Evolutionary conservation across 1,140 invertebrate species (phyloP).

Genomic region (Procambarus clarkii): DNA sequence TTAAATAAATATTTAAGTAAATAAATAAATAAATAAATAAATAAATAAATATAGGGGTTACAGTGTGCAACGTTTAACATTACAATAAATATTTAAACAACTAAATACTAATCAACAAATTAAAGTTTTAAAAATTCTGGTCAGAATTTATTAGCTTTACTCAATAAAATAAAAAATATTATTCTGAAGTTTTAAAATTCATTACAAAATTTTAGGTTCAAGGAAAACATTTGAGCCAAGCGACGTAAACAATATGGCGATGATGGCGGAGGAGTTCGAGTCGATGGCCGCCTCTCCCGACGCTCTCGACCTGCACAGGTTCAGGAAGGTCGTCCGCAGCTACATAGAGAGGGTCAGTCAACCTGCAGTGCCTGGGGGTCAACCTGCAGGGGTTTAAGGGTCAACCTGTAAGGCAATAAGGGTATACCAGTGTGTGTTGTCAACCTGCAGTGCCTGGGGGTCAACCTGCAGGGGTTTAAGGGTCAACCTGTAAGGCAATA

Average conservation of each 20-base stretch:
- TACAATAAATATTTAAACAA: neutral
- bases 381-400: too few relatives aligned
- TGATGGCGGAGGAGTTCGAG: slow-evolving; percentile 53
- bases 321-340: slow-evolving; percentile 37
- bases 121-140: neutral
- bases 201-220: neutral
- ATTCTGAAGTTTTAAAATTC: neutral
- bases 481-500: neutral
- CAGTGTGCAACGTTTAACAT: neutral
- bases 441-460: neutral
- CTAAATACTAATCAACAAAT: neutral
- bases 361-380: neutral
- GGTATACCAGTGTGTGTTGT: fast-evolving
- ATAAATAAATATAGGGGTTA: too few relatives aligned
- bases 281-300: slow-evolving; percentile 33
- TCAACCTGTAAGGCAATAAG: too few relatives aligned
- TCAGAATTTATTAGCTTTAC: neutral
- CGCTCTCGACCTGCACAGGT: slow-evolving; percentile 50
- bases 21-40: too few relatives aligned
- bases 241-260: slow-evolving; percentile 3
- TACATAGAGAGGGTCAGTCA: slow-evolving; percentile 52
- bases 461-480: neutral
- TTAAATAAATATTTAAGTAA: too few relatives aligned
- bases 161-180: neutral
- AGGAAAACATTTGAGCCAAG: neutral